Conservation (phyloP, 1,140 invertebrate species). For the Wiebesia pumilae region DNA sequence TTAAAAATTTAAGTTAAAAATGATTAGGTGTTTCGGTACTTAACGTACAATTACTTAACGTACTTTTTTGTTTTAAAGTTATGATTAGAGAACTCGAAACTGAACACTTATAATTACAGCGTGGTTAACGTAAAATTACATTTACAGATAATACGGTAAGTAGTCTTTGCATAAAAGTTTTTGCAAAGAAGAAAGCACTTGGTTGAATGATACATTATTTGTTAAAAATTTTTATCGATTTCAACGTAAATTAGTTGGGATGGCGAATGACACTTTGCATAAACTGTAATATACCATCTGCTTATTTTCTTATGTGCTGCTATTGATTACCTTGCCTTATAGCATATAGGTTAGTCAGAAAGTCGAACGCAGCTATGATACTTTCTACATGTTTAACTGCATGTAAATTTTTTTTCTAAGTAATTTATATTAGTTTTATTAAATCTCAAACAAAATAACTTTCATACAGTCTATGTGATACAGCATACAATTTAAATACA, state of each 20-base stretch:
- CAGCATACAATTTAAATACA: not conserved
- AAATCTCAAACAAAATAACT: not conserved
- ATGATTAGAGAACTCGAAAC: not conserved
- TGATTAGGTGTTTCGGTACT: not conserved
- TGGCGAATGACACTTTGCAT: not conserved
- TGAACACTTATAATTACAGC: not conserved
- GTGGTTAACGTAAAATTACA: not conserved
- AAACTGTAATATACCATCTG: constrained; percentile 15
- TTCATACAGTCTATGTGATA: not conserved
- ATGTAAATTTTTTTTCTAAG: not conserved
- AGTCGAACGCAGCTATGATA: not conserved
- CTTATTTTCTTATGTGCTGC: not conserved
- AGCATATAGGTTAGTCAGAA: not conserved
- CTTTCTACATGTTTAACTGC: not conserved
- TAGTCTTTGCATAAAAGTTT: too few species aligned
- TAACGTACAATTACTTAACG: too few species aligned
- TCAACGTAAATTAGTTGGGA: not conserved
- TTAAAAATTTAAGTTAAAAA: too few species aligned
- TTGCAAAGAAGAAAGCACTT: not conserved
- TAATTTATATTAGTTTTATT: not conserved
- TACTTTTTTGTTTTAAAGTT: not conserved
- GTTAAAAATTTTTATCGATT: not conserved
- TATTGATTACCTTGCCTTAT: constrained; percentile 8
- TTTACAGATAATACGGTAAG: not conserved
- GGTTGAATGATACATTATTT: not conserved